phyloP scores from a whole-genome alignment of 2,888 invertebrate genomes.

The Nemurella pictetii region DNA sequence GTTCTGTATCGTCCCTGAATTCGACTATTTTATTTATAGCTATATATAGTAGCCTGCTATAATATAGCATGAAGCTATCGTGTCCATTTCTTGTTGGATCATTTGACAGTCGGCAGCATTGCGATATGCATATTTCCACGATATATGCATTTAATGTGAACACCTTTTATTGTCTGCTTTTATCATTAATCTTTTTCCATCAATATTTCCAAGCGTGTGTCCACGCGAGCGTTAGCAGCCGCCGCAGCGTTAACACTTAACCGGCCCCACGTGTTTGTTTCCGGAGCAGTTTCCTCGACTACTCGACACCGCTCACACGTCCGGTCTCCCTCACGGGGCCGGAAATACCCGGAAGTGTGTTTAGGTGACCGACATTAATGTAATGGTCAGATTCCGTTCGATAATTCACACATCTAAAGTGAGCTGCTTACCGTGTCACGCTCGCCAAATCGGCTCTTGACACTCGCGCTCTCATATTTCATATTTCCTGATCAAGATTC shows the following conservation, averaged over 20 bases:
- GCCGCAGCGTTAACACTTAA: neutral
- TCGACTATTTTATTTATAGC: neutral
- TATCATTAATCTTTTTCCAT: slow-evolving; percentile 24
- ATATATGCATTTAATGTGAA: neutral
- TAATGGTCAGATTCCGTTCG: slow-evolving; percentile 26
- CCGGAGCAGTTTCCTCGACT: slow-evolving; percentile 14
- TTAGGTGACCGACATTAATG: slow-evolving; percentile 18
- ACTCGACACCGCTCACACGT: no score
- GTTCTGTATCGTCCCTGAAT: neutral
- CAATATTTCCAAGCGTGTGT: neutral
- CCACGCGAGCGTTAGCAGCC: neutral
- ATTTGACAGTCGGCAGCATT: neutral
- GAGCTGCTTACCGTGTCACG: neutral
- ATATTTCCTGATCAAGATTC: neutral
- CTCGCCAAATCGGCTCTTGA: neutral
- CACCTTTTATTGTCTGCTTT: slow-evolving; percentile 7
- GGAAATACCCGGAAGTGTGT: slow-evolving; percentile 22
- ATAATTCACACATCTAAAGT: slow-evolving; percentile 22
- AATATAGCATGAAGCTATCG: neutral
- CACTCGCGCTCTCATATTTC: neutral
- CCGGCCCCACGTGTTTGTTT: slow-evolving; percentile 15
- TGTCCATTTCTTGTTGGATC: neutral
- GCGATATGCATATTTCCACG: slow-evolving; percentile 1
- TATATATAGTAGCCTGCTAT: no score
- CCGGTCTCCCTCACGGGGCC: slow-evolving; percentile 16